phyloP scores from a whole-genome alignment of 2,113 vertebrate species.

The Tetrax tetrax region DNA sequence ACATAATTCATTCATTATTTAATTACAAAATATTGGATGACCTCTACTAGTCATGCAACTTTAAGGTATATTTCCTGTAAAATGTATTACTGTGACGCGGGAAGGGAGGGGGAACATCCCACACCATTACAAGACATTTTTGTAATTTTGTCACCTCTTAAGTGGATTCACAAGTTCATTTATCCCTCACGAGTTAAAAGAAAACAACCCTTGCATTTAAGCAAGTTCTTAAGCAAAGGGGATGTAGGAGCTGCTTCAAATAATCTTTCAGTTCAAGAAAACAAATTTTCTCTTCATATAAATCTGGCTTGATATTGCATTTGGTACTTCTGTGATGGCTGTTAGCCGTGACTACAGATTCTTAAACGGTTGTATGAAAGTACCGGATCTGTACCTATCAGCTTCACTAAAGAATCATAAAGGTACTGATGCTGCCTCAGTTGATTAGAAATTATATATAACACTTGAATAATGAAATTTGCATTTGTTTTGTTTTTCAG shows the following conservation, averaged over 20 bases:
- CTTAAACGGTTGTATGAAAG: background rate
- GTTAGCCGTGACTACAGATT: background rate
- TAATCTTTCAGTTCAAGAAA: background rate
- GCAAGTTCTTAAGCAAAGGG: background rate
- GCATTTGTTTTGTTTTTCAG: background rate
- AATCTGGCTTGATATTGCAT: background rate
- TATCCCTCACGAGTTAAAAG: background rate
- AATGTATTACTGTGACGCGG: background rate
- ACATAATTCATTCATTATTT: background rate
- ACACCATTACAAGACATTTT: background rate
- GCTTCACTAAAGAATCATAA: background rate
- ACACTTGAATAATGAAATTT: background rate
- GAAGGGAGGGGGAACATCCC: background rate
- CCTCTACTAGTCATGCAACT: background rate
- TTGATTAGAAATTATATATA: background rate
- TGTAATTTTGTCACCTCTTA: background rate
- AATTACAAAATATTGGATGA: background rate
- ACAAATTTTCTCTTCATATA: background rate
- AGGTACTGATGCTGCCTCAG: background rate
- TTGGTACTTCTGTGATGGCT: background rate
- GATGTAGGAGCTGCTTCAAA: background rate
- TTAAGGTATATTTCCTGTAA: background rate
- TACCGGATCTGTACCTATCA: background rate
- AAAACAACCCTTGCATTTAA: background rate
- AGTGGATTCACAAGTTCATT: background rate